Evolutionary conservation across 1,140 invertebrate genomes (phyloP), one percentile per base, ranked within the genome.

Genomic region (Oedothorax gibbosus): DNA sequence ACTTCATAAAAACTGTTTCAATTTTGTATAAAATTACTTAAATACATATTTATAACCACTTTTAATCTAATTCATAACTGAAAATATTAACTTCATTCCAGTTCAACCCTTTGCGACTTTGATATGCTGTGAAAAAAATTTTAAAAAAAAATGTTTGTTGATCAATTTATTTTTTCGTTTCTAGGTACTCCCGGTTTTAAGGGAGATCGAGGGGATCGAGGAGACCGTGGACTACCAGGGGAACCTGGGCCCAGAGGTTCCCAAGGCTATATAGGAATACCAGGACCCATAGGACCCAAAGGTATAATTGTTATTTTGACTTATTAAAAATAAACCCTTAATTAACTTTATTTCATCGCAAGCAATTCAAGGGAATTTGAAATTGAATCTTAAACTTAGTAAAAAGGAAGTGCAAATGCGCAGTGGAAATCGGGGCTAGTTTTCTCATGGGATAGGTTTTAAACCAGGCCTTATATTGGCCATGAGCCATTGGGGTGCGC

Each of bases 281-380:
- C 92, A 0, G 95, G 94, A 12, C 92, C 93, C 64, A 91, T 91
- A 0, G 93, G 93, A 1, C 91, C 91, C 9, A 93, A 92, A 90
- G 93, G 93, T 86, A 77, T n/a, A 57, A 35, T 35, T 35, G 35
- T 35, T 35, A 35, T 14, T 5, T 69, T 69, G 14, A 69, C 14
- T 18, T 69, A 69, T 7, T 69, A 69, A 69, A 12, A 69, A n/a
- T n/a, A 72, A 9, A 50, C 6, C 49, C 5, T 10, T 72, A 72
- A 3, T 51, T 72, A 72, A 7, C 69, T 72, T 11, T 72, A 12
- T 7, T n/a, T 35, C 35, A 5, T 35, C 5, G 35, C 35, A 35
- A 5, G 35, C 35, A 35, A 35, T 35, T 35, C 2, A 35, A 35
- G 35, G 1, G 35, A 2, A 2, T 35, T 35, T 35, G 5, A 35